Evolutionary conservation across 2,113 vertebrate genomes (phyloP).

Genomic region (Larimichthys polyactis): DNA sequence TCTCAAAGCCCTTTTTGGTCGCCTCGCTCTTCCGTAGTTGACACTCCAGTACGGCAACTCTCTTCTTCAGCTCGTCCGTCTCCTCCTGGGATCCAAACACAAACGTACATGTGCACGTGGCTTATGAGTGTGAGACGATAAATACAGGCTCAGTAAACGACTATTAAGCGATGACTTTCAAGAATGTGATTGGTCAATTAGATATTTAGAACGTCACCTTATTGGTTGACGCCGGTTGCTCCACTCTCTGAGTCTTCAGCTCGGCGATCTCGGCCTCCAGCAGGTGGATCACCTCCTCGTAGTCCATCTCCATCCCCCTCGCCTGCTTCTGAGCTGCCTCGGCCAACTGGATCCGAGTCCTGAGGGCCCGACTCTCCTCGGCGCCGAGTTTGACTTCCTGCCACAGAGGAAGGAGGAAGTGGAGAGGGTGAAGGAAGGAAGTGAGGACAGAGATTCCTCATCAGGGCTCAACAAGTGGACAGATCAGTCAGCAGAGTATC

Average conservation of each 20-base stretch:
- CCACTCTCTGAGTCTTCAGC: conserved; percentile 89
- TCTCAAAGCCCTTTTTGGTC: conserved; percentile 89
- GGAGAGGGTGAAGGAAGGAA: neutral
- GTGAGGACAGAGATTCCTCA: neutral
- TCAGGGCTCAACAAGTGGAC: neutral
- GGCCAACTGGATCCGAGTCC: conserved; percentile 88
- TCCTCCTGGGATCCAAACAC: conserved; percentile 81
- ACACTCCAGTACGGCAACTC: conserved; percentile 91
- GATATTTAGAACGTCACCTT: conserved; percentile 46
- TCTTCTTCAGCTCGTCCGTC: conserved; percentile 89
- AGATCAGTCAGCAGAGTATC: neutral
- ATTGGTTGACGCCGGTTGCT: conserved; percentile 84
- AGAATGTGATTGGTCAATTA: too few relatives aligned
- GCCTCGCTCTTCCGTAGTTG: conserved; percentile 92
- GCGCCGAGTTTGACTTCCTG: conserved; percentile 90
- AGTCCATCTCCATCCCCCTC: conserved; percentile 94
- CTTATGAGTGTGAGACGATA: too few relatives aligned
- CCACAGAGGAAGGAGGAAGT: neutral
- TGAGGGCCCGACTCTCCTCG: conserved; percentile 88
- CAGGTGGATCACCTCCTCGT: conserved; percentile 94
- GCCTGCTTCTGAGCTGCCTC: conserved; percentile 92
- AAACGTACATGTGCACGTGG: too few relatives aligned
- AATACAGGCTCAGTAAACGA: too few relatives aligned
- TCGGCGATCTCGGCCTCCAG: conserved; percentile 93
- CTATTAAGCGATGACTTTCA: too few relatives aligned